Conservation (phyloP, 2,113 vertebrate species). For the Gallinago paraguaiae region DNA sequence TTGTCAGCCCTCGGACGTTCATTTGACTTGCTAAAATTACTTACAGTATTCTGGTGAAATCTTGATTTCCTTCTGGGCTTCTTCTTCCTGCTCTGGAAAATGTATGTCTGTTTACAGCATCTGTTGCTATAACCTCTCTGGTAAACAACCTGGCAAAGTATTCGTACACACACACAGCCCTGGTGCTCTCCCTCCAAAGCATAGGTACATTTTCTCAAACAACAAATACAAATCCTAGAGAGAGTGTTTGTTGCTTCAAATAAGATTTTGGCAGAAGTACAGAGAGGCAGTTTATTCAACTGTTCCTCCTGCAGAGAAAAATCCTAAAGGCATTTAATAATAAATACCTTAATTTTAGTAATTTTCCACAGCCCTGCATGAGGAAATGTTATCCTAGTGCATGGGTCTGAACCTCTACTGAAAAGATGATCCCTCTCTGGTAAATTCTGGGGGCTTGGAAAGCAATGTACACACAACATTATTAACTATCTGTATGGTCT, state of each 20-base stretch:
- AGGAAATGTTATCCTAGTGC: background rate
- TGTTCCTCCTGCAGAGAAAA: background rate
- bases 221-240: background rate
- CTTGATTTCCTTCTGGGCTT: slow-evolving; percentile 31
- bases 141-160: background rate
- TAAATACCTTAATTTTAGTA: background rate
- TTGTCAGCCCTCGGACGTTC: background rate
- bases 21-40: background rate
- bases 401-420: background rate
- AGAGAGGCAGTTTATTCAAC: background rate
- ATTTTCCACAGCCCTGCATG: background rate
- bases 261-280: background rate
- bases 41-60: slow-evolving; percentile 16
- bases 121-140: background rate
- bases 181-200: background rate
- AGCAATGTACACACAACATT: background rate
- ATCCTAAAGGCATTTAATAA: background rate
- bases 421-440: background rate
- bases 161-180: background rate
- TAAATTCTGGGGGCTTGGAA: background rate
- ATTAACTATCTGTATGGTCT: background rate
- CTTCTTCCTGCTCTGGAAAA: slow-evolving; percentile 49
- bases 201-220: background rate
- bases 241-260: background rate
- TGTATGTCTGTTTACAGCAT: background rate